Evolutionary conservation across 2,888 invertebrate genomes (phyloP), one percentile per base, ranked within the genome.

Genomic region (Biston betularia): DNA sequence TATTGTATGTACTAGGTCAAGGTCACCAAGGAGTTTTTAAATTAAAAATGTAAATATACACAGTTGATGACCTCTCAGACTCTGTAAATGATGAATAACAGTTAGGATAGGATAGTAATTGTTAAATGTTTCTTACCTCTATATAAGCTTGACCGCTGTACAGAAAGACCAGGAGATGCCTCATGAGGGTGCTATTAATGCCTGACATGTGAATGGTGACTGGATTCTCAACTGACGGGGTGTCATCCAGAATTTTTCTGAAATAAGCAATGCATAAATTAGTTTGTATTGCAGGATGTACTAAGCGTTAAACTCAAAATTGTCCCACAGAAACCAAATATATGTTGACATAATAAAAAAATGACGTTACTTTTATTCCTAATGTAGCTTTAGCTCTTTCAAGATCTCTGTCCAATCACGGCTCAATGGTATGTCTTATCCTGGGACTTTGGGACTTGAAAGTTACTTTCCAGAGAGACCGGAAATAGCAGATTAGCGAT

Each of bases 101-200:
- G 38, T 2, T 24, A 24, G 2, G 0, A 38, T 38, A 38, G 38
- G 8, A 38, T 24, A 8, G 40, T 48, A 56, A 35, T 40, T 50
- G 33, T 40, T 53, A 24, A 68, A 77, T 76, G 6, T 48, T 24
- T 4, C 89, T 89, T 85, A 97, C 97, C 94, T 96, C 96, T 77
- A 97, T 96, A 78, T 96, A 96, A 73, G 97, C 97, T 92, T 97
- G 97, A 67, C 97, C 97, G 78, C 97, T 97, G 88, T 98, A 98
- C 63, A 97, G 91, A 87, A 97, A 97, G 82, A 97, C 96, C 81
- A 98, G 95, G 79, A 97, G 95, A 89, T 97, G 97, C 88, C 96
- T 95, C 93, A 97, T 96, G 82, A 97, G 97, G 71, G 95, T 95
- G 82, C 96, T 97, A 87, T 95, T 96, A 71, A 97, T 96, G 80